Base-by-base conservation (phyloP, 2,888 invertebrate genomes). In the Pachliopta kotzebuea region DNA sequence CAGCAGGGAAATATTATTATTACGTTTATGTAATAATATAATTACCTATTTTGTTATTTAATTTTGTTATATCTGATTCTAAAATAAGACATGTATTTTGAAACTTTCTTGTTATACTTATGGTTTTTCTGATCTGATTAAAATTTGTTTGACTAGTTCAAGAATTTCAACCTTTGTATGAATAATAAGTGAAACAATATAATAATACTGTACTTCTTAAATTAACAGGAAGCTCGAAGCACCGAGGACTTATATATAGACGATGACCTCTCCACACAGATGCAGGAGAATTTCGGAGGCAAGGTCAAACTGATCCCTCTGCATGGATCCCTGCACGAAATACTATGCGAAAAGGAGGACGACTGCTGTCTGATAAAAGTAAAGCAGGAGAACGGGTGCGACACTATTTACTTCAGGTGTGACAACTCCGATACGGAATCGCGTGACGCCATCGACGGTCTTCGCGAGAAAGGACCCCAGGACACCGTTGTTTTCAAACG, bases 201-300 rank as follows among this genome's bases (percentile, higher is more conserved):
- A 14, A 37, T 37, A 37, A 37, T 37, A 37, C 49, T 6, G 9
- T 31, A 42, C 37, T 53, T 59, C 14, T 60, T 56, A 31, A 14
- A 53, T 55, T 56, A 60, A 7, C 79, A 92, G 92, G 89, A 92
- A 84, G 91, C 91, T 74, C 84, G 84, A 75, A 92, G 92, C 76
- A 92, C 92, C n/a, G 92, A 93, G 69, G 93, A 92, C 72, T 75
- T 93, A 58, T 93, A 93, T 79, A 93, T 93, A 72, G 92, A 93
- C 75, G 93, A 93, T 76, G 92, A 93, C 70, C 76, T 92, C 45
- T 89, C 91, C 1, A 84, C 89, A 3, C 87, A 90, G 26, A 81
- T 89, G 83, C 88, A 89, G 68, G 90, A 90, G 62, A 87, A 86
- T 74, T 90, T 90, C 72, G 88, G 89, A 65, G 88, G 88, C 1